Evolutionary conservation across 2,113 vertebrate species (phyloP).

Genomic region (Otus sunia): DNA sequence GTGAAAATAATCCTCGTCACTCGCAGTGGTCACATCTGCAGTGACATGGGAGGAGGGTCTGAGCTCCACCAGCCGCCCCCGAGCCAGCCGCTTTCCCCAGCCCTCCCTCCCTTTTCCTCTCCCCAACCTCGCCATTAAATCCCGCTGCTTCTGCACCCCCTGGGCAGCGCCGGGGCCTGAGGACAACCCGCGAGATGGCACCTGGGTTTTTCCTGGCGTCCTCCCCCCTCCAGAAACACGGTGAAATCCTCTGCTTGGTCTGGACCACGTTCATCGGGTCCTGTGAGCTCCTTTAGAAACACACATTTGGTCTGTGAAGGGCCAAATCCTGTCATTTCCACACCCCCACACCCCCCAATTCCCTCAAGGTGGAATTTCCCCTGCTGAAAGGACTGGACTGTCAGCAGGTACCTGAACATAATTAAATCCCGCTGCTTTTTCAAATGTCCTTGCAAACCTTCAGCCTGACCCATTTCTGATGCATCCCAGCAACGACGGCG

Average conservation of each 20-base stretch:
- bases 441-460: neutral
- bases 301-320: fast-evolving
- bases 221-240: neutral
- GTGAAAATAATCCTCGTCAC: neutral
- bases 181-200: fast-evolving
- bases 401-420: neutral
- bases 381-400: neutral
- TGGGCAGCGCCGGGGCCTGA: neutral
- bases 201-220: neutral
- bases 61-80: neutral
- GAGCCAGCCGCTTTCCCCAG: neutral
- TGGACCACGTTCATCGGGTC: fast-evolving
- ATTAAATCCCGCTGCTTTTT: neutral
- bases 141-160: neutral
- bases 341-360: neutral
- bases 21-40: fast-evolving
- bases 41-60: neutral
- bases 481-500: neutral
- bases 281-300: fast-evolving
- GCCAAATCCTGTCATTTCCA: neutral
- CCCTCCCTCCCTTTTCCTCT: fast-evolving
- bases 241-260: neutral
- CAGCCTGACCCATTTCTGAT: neutral
- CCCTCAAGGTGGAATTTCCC: neutral
- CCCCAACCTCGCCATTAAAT: fast-evolving